These are phyloP conservation scores for Caenorhabditis tropicalis DNA, from an alignment of 1,140 invertebrate species.

Conservation along the genomic window DNA sequence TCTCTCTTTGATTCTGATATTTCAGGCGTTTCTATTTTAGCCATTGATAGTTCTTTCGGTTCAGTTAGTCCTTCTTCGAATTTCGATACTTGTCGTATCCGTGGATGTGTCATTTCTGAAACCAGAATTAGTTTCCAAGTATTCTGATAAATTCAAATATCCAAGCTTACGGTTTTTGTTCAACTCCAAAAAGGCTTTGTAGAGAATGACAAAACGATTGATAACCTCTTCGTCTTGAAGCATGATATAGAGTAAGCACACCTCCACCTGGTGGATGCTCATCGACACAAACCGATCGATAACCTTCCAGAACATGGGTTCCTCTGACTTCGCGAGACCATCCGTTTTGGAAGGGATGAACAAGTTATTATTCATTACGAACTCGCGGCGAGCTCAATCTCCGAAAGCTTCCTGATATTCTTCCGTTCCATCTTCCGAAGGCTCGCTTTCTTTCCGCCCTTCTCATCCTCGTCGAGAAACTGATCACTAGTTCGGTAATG, in stretches of 20 bases:
- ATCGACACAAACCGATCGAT: conserved; percentile 47
- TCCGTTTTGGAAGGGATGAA: conserved; percentile 37
- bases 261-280: conserved; percentile 54
- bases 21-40: no score
- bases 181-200: no score
- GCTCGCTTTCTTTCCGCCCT: conserved; percentile 9
- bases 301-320: conserved; percentile 54
- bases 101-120: no score
- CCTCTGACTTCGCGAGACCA: conserved; percentile 52
- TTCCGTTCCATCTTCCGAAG: conserved; percentile 52
- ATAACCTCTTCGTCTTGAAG: no score
- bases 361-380: conserved; percentile 57
- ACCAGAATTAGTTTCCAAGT: no score
- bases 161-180: no score
- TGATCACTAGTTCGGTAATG: conserved; percentile 40
- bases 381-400: conserved; percentile 46
- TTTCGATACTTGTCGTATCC: no score
- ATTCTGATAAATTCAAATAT: no score
- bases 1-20: no score
- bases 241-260: conserved; percentile 50
- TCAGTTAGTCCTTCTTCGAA: no score
- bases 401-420: conserved; percentile 52
- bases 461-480: conserved; percentile 44
- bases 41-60: no score
- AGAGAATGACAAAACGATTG: no score